Evolutionary conservation across 2,888 invertebrate species (phyloP).

Genomic region (Papilio gigon): DNA sequence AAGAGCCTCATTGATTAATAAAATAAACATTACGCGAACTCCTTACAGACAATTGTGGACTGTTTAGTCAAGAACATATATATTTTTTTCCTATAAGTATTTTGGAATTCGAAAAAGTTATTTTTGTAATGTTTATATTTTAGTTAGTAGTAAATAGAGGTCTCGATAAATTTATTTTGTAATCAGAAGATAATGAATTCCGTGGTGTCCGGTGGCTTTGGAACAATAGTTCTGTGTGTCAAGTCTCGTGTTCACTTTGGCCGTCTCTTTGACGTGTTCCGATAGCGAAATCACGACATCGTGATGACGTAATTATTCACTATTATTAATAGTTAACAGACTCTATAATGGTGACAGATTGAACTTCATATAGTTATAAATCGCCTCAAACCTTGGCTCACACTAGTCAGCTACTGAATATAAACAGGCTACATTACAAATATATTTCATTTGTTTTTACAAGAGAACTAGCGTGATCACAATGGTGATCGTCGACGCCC

Average conservation of each 20-base stretch:
- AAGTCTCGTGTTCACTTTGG: slow-evolving; percentile 53
- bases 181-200: not conserved
- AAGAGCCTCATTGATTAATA: no score
- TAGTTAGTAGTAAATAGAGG: not conserved
- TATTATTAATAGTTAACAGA: slow-evolving; percentile 39
- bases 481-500: no score
- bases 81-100: no score
- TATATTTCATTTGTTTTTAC: no score
- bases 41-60: no score
- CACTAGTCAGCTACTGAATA: not conserved
- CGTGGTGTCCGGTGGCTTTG: slow-evolving; percentile 42
- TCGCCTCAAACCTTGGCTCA: slow-evolving; percentile 15
- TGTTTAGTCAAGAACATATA: no score
- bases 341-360: slow-evolving; percentile 30
- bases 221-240: slow-evolving; percentile 46
- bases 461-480: no score
- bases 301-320: slow-evolving; percentile 48
- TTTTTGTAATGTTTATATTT: no score
- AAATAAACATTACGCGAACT: no score
- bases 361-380: slow-evolving; percentile 19
- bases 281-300: slow-evolving; percentile 68
- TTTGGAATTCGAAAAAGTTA: no score
- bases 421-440: slow-evolving; percentile 6
- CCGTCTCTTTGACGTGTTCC: slow-evolving; percentile 58
- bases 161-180: not conserved